Conservation (phyloP, 2,113 vertebrate genomes). For the Spilogale gracilis region DNA sequence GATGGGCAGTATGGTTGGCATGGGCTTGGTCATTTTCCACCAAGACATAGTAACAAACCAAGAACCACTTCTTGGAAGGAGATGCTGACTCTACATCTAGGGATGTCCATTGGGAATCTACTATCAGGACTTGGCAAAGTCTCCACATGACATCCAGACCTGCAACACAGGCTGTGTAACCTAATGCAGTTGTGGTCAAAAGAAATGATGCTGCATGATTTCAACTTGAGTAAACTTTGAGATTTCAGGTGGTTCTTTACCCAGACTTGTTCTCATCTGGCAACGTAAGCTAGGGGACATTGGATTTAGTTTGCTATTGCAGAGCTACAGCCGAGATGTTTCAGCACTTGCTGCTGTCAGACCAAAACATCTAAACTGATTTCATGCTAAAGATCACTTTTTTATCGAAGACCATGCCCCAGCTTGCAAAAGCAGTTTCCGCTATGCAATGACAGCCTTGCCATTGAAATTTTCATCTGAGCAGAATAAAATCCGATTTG, state of each 20-base stretch:
- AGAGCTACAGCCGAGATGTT: neutral
- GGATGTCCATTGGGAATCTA: neutral
- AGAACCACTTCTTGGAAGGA: neutral
- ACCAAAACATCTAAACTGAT: neutral
- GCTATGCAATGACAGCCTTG: neutral
- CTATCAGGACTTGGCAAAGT: neutral
- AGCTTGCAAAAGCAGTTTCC: neutral
- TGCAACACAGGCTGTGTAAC: neutral
- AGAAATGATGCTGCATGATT: neutral
- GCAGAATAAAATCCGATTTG: slow-evolving; percentile 26
- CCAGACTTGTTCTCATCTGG: neutral
- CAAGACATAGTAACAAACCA: neutral
- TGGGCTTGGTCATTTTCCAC: neutral
- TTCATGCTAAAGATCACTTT: neutral
- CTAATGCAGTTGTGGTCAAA: neutral
- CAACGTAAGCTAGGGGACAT: neutral
- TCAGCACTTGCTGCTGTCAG: neutral
- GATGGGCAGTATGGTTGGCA: neutral
- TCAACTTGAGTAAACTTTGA: neutral
- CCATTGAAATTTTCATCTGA: neutral
- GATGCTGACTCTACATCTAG: neutral
- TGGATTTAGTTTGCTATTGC: neutral
- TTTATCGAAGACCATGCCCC: neutral
- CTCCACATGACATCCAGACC: neutral
- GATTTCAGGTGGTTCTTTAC: neutral